These are phyloP conservation scores for Morinoia aosen DNA, from an alignment of 2,888 invertebrate species.

Conservation along the genomic window DNA sequence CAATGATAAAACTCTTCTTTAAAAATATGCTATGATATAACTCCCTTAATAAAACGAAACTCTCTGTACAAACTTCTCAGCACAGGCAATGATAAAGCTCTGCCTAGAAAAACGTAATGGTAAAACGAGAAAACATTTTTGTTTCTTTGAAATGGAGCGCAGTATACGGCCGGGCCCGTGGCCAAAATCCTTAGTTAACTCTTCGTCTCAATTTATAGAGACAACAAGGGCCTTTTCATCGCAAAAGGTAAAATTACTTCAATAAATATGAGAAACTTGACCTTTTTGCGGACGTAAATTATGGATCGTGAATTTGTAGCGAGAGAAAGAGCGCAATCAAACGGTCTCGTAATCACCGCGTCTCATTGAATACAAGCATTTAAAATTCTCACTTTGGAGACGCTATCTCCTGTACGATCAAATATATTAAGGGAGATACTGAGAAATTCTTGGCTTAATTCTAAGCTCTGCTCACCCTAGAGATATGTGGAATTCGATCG, in stretches of 20 bases:
- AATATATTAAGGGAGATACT: neutral
- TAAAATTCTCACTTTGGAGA: neutral
- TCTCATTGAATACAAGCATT: constrained; percentile 24
- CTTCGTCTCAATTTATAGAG: neutral
- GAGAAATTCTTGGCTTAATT: neutral
- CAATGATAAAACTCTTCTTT: too few species aligned
- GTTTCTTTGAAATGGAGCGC: neutral
- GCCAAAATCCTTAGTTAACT: neutral
- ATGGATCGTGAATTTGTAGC: constrained; percentile 17
- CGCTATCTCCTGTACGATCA: neutral
- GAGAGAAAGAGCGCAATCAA: neutral
- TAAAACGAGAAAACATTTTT: neutral
- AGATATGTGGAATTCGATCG: neutral
- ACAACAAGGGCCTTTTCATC: neutral
- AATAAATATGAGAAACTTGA: constrained; percentile 17
- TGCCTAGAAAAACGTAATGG: neutral
- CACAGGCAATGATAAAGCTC: too few species aligned
- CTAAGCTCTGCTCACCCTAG: neutral
- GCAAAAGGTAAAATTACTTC: constrained; percentile 12
- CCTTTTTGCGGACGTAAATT: neutral
- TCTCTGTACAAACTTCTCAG: too few species aligned
- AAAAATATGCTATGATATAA: too few species aligned
- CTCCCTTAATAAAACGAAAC: too few species aligned
- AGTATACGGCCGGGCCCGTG: neutral
- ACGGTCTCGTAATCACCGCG: neutral